phyloP scores from a whole-genome alignment of 1,140 invertebrate species.

The Ceratitis capitata region DNA sequence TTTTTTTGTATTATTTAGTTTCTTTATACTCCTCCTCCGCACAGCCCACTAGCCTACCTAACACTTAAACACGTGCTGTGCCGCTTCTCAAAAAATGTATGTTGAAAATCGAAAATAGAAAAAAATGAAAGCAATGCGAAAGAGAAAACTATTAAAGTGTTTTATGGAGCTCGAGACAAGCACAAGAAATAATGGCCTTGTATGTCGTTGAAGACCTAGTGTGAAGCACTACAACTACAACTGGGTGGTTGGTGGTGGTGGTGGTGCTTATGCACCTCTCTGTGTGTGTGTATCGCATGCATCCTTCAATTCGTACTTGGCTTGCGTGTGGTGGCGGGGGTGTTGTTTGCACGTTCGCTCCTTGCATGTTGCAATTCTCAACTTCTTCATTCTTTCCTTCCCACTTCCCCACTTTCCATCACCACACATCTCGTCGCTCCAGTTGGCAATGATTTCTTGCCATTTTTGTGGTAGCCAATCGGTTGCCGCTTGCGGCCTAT shows the following conservation, averaged over 20 bases:
- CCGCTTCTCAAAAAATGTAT: neutral
- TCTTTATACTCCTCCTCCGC: neutral
- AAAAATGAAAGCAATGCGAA: constrained; percentile 20
- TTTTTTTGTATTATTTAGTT: neutral
- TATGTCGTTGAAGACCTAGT: constrained; percentile 44
- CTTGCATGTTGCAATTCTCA: constrained; percentile 32
- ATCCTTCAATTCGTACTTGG: neutral
- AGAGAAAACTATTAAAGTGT: constrained; percentile 48
- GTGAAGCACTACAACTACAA: no score
- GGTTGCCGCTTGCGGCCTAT: neutral
- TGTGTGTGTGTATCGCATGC: neutral
- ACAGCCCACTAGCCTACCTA: no score
- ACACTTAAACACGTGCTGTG: neutral
- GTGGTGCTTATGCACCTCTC: neutral
- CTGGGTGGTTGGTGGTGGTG: neutral
- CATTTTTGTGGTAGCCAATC: constrained; percentile 26
- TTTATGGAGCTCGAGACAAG: constrained; percentile 48
- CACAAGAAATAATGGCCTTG: constrained; percentile 47
- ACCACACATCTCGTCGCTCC: no score
- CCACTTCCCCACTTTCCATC: neutral
- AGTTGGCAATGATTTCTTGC: constrained; percentile 38
- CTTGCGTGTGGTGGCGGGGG: neutral
- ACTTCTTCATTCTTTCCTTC: neutral
- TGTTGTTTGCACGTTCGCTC: neutral
- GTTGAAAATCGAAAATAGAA: no score